phyloP scores from a whole-genome alignment of 2,797 vertebrate species.

The Pantherophis alleghaniensis region DNA sequence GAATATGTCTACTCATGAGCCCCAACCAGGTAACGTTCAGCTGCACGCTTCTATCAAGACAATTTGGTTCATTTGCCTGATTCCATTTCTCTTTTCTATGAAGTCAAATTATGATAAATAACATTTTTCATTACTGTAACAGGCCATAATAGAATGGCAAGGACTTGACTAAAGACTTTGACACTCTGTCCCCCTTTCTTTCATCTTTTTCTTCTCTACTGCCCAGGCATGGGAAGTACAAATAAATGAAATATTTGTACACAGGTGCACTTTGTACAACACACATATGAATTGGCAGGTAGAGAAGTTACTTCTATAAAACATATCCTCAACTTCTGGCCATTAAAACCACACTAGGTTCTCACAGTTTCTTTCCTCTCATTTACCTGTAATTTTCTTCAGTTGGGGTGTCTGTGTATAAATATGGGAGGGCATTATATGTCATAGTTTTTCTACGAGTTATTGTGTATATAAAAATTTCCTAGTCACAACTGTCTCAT shows the following conservation, averaged over 20 bases:
- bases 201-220: neutral
- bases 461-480: neutral
- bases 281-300: neutral
- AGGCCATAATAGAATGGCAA: neutral
- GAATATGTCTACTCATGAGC: neutral
- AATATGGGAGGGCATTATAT: neutral
- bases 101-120: neutral
- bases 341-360: neutral
- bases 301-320: neutral
- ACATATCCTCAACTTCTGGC: neutral
- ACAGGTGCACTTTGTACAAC: neutral
- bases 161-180: neutral
- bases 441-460: neutral
- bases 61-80: neutral
- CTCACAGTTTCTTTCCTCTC: neutral
- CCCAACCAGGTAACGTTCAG: neutral
- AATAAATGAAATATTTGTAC: neutral
- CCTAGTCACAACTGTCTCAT: neutral
- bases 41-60: neutral
- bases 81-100: neutral
- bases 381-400: neutral
- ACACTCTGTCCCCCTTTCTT: neutral
- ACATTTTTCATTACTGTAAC: neutral
- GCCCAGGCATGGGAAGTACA: neutral
- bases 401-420: neutral